Conservation (phyloP, 1,140 invertebrate genomes). For the Papilio dardanus region DNA sequence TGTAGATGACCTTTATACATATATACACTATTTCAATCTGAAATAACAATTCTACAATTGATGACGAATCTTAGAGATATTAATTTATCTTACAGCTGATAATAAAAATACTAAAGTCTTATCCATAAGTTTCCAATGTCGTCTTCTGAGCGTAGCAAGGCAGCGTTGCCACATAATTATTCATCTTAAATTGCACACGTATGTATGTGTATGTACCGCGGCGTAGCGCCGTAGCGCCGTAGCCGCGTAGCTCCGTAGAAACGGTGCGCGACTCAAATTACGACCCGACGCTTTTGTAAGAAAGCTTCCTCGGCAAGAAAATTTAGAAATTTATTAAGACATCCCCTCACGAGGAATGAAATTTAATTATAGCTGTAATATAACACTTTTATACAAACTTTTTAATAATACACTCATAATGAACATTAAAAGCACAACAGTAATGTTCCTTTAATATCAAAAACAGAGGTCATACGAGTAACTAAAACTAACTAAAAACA, state of each 20-base stretch:
- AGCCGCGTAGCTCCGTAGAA: conserved; percentile 40
- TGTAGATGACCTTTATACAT: too few species aligned
- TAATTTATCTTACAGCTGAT: neutral
- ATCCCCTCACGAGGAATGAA: conserved; percentile 49
- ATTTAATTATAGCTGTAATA: conserved; percentile 58
- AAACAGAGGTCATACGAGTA: too few species aligned
- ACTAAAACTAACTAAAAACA: too few species aligned
- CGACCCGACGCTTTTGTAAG: conserved; percentile 66
- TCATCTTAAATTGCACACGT: conserved; percentile 80
- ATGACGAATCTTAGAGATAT: too few species aligned
- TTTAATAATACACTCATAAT: too few species aligned
- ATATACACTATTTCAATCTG: too few species aligned
- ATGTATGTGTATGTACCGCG: conserved; percentile 56
- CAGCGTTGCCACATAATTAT: conserved; percentile 80
- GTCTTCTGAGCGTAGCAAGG: conserved; percentile 62
- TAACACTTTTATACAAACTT: neutral
- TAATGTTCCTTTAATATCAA: too few species aligned
- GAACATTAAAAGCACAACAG: too few species aligned
- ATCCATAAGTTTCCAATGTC: conserved; percentile 50
- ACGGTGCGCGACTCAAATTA: conserved; percentile 60
- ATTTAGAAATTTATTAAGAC: conserved; percentile 78
- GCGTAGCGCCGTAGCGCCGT: conserved; percentile 35
- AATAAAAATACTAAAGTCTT: conserved; percentile 30
- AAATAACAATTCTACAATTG: too few species aligned
- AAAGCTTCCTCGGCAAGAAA: conserved; percentile 68